Evolutionary conservation across 2,797 vertebrate species (phyloP).

Genomic region (Acrossocheilus fasciatus): DNA sequence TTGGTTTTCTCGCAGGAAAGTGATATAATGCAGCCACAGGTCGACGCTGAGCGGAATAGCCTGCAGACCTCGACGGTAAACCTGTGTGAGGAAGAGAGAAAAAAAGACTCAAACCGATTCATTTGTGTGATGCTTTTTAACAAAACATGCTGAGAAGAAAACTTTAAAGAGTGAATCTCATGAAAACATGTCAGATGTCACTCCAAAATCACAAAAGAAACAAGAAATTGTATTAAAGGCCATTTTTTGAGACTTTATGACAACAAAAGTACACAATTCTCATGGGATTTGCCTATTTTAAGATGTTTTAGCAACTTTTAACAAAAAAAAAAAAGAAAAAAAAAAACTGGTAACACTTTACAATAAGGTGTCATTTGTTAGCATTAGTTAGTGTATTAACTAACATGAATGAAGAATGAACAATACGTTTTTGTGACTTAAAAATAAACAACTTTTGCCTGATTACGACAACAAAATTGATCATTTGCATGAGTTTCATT

Average conservation of each 20-base stretch:
- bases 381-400: no score
- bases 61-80: constrained; percentile 96
- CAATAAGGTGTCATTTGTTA: no score
- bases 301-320: no score
- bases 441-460: no score
- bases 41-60: constrained; percentile 98
- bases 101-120: not conserved
- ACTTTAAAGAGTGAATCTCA: not conserved
- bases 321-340: not conserved
- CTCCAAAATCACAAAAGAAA: not conserved
- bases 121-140: not conserved
- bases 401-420: no score
- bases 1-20: constrained; percentile 94
- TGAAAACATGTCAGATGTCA: not conserved
- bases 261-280: not conserved
- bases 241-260: no score
- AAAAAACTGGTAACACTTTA: no score
- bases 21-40: constrained; percentile 97
- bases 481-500: no score
- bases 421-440: no score
- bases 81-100: constrained; percentile 75
- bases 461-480: no score
- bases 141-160: not conserved
- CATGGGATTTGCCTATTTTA: not conserved
- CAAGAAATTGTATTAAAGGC: not conserved